Evolutionary conservation across 2,888 invertebrate genomes (phyloP).

Genomic region (Spialia ferax): DNA sequence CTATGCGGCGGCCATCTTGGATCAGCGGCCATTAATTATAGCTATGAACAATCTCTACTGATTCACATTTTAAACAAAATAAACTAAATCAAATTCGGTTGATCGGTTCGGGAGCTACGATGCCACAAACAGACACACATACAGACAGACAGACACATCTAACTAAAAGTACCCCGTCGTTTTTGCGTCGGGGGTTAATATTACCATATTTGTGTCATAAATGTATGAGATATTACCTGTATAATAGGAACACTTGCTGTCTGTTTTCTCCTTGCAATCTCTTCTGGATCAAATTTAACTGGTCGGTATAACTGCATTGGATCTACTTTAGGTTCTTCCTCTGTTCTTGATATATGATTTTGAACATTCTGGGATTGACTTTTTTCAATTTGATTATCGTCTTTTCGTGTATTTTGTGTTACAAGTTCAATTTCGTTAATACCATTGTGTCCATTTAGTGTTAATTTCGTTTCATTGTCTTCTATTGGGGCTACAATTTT

Average conservation of each 20-base stretch:
- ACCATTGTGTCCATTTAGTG: background rate
- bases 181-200: too few relatives aligned
- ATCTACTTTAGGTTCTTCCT: constrained; percentile 46
- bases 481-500: background rate
- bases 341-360: background rate
- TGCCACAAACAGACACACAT: too few relatives aligned
- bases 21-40: too few relatives aligned
- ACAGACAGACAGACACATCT: too few relatives aligned
- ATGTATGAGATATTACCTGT: constrained; percentile 40
- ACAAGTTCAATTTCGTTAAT: background rate
- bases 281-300: constrained; percentile 54
- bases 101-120: too few relatives aligned
- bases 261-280: constrained; percentile 42
- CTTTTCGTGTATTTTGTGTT: constrained; percentile 28
- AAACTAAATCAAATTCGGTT: too few relatives aligned
- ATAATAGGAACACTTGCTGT: constrained; percentile 25
- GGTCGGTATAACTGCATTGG: constrained; percentile 53
- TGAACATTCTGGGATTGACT: background rate
- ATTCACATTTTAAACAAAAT: too few relatives aligned
- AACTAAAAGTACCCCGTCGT: too few relatives aligned
- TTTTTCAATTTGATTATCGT: background rate
- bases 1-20: too few relatives aligned
- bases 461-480: background rate
- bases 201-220: too few relatives aligned
- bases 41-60: too few relatives aligned